These are phyloP conservation scores for Coecobrya sp. DNA, from an alignment of 2,888 invertebrate species.

Conservation along the genomic window DNA sequence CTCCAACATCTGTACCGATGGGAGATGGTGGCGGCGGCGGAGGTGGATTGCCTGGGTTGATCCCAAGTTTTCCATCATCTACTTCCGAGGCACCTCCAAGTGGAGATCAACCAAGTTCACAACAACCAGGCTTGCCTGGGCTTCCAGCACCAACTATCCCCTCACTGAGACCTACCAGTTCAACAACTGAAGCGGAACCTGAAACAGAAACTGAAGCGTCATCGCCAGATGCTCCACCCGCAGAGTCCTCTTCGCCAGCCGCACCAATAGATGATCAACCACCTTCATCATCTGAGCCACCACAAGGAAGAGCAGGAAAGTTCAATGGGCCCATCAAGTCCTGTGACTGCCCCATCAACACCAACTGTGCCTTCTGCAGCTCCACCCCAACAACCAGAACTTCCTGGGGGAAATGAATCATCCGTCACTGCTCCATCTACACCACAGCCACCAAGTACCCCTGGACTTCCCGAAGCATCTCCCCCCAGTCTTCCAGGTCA, in stretches of 20 bases:
- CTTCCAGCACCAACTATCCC: slow-evolving; percentile 51
- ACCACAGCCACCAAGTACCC: slow-evolving; percentile 38
- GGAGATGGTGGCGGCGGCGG: slow-evolving; percentile 14
- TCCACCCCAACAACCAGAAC: not conserved
- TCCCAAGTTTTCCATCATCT: slow-evolving; percentile 11
- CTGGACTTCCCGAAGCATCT: slow-evolving; percentile 41
- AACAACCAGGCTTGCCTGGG: slow-evolving; percentile 69
- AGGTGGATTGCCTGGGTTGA: slow-evolving; percentile 8
- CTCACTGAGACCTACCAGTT: slow-evolving; percentile 33
- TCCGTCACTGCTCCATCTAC: slow-evolving; percentile 37
- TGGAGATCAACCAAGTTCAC: slow-evolving; percentile 51
- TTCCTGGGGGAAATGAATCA: slow-evolving; percentile 38
- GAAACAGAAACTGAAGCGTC: slow-evolving; percentile 20
- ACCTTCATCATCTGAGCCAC: slow-evolving; percentile 41
- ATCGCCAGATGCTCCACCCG: slow-evolving; percentile 22
- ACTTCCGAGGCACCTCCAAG: slow-evolving; percentile 45
- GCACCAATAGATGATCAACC: slow-evolving; percentile 24
- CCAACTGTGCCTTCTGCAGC: slow-evolving; percentile 39
- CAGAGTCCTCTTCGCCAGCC: slow-evolving; percentile 1
- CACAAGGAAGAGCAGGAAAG: slow-evolving; percentile 32
- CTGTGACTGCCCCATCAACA: slow-evolving; percentile 52
- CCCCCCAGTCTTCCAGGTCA: slow-evolving; percentile 39
- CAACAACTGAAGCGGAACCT: slow-evolving; percentile 8
- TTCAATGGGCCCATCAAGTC: slow-evolving; percentile 31
- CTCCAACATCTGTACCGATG: slow-evolving; percentile 64